A percentile compares a stretch with the other conserved stretches of the same genome.
These are phyloP conservation scores for Scrobipalpa costella DNA, from an alignment of 2,888 invertebrate genomes.

Conservation along the genomic window DNA sequence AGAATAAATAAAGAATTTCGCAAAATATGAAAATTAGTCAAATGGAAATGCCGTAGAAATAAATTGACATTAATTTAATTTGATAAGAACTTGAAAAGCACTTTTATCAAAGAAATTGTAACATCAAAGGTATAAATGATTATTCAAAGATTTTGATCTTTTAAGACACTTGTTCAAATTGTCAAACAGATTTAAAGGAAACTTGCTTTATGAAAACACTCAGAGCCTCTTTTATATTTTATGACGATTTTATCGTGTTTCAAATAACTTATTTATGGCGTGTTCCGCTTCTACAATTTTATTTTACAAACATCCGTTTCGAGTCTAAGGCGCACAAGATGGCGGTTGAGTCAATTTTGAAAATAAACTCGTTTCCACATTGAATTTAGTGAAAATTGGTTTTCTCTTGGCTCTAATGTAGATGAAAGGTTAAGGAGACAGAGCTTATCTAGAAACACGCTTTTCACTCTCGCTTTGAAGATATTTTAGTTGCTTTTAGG, in stretches of 20 bases:
- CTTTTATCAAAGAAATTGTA: background rate
- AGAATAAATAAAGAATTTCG: too few species aligned
- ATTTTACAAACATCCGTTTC: background rate
- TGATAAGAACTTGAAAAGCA: background rate
- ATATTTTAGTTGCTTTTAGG: too few species aligned
- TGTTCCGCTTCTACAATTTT: background rate
- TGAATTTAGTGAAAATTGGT: background rate
- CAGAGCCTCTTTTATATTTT: conserved; percentile 4
- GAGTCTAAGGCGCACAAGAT: background rate
- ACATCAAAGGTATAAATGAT: conserved; percentile 1
- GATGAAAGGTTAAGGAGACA: too few species aligned
- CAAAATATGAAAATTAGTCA: too few species aligned
- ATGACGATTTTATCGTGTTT: background rate
- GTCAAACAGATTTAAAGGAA: background rate
- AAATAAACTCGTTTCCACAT: background rate
- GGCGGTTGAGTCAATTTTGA: conserved; percentile 3
- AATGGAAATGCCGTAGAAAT: too few species aligned
- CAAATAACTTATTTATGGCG: background rate
- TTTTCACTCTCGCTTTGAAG: too few species aligned
- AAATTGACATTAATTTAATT: too few species aligned
- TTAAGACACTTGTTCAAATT: conserved; percentile 9
- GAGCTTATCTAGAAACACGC: too few species aligned
- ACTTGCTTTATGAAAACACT: background rate
- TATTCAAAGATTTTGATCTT: conserved; percentile 1
- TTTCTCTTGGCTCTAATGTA: background rate